phyloP scores from a whole-genome alignment of 1,140 invertebrate species.

The Leptopilina clavipes region DNA sequence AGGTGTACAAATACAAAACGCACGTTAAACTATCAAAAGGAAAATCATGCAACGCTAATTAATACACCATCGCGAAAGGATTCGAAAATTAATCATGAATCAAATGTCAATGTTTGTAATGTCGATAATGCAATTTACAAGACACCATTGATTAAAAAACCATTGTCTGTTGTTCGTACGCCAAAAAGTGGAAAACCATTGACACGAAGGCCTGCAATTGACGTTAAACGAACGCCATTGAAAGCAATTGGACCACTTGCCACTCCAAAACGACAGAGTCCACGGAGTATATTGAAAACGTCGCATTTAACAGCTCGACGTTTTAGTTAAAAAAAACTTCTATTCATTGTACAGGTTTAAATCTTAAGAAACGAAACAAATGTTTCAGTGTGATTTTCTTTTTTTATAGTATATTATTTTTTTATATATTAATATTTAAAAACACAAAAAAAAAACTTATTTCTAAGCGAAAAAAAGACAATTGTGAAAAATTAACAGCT shows the following conservation, averaged over 20 bases:
- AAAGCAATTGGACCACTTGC: constrained; percentile 67
- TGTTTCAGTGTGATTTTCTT: constrained; percentile 29
- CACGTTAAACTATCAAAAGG: constrained; percentile 47
- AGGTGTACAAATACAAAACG: not conserved
- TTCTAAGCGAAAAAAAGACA: not conserved
- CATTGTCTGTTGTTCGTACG: constrained; percentile 66
- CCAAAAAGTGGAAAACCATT: constrained; percentile 67
- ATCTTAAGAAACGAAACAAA: constrained; percentile 5
- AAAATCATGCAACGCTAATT: constrained; percentile 48
- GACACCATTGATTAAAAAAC: constrained; percentile 71
- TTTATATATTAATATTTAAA: constrained; percentile 21
- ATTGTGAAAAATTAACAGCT: not conserved
- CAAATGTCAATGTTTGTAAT: constrained; percentile 51
- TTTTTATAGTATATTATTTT: constrained; percentile 19
- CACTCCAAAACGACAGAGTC: constrained; percentile 68
- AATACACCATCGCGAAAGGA: constrained; percentile 36
- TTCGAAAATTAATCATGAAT: constrained; percentile 42
- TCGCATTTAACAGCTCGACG: constrained; percentile 51
- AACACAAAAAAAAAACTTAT: not conserved
- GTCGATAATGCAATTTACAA: constrained; percentile 62
- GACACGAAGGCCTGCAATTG: constrained; percentile 57
- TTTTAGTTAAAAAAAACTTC: constrained; percentile 47
- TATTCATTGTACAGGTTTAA: not conserved
- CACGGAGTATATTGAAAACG: constrained; percentile 62
- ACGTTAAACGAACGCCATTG: constrained; percentile 68